phyloP scores from a whole-genome alignment of 64 coral and sea anemone genomes.

The Trachythela sp. region DNA sequence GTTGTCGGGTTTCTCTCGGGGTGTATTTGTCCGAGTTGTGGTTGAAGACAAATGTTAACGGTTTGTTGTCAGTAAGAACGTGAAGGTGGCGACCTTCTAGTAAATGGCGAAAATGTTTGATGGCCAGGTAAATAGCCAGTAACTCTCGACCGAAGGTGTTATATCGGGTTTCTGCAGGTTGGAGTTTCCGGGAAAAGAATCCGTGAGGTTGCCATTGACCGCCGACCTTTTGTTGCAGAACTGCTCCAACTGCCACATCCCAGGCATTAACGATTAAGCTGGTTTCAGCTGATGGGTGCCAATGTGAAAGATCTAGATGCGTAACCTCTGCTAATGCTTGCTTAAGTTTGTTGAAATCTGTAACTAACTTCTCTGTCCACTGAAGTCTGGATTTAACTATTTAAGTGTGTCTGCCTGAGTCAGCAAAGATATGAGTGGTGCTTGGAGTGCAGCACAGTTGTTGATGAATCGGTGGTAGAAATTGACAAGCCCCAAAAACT shows the following conservation, averaged over 20 bases:
- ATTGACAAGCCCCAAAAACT: not conserved
- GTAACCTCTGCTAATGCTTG: not conserved
- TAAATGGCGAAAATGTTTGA: not conserved
- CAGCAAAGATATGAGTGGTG: not conserved
- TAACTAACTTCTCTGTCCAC: not conserved
- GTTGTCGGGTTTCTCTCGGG: not conserved
- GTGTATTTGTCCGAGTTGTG: not conserved
- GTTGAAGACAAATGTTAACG: not conserved
- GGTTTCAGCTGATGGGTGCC: not conserved
- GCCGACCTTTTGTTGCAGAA: not conserved
- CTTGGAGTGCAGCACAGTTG: not conserved
- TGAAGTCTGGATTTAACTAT: not conserved
- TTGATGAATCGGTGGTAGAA: not conserved
- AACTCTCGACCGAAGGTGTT: not conserved
- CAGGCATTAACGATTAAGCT: not conserved
- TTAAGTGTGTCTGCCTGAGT: not conserved
- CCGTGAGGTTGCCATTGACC: not conserved
- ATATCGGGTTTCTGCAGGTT: not conserved
- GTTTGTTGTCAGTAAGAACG: not conserved
- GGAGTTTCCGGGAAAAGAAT: conserved; percentile 20
- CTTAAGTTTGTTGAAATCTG: not conserved
- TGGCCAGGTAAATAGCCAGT: not conserved
- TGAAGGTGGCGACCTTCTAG: not conserved
- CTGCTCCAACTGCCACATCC: conserved; percentile 11
- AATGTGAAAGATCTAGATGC: not conserved